A percentile compares a stretch with the other conserved stretches of the same genome.
phyloP scores from a whole-genome alignment of 2,888 invertebrate species.

The Xestia sexstrigata region DNA sequence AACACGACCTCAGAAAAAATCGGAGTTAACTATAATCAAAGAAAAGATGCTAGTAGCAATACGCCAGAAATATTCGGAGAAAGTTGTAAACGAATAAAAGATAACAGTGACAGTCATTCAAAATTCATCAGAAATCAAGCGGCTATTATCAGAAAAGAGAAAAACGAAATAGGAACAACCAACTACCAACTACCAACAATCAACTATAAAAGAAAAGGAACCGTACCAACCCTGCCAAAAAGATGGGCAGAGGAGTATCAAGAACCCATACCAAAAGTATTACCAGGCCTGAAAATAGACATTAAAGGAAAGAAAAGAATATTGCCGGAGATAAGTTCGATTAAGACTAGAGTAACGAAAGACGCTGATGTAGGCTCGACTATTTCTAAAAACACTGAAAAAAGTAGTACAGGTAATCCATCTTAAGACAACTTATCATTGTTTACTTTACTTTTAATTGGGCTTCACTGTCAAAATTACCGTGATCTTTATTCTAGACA shows the following conservation, averaged over 20 bases:
- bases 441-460: not conserved
- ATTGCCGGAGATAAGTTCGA: not conserved
- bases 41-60: too few species aligned
- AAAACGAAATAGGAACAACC: not conserved
- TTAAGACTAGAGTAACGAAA: conserved; percentile 1
- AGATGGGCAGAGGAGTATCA: too few species aligned
- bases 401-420: not conserved
- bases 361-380: not conserved
- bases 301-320: conserved; percentile 8
- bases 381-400: not conserved
- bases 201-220: too few species aligned
- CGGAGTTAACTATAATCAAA: too few species aligned
- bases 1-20: too few species aligned
- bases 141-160: conserved; percentile 6
- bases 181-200: not conserved
- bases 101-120: not conserved
- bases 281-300: conserved; percentile 10
- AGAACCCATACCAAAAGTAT: not conserved
- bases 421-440: not conserved
- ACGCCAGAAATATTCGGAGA: too few species aligned
- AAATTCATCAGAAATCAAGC: not conserved
- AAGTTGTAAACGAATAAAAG: too few species aligned
- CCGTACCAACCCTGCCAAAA: not conserved
- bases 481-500: not conserved
- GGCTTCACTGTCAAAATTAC: not conserved